Evolutionary conservation across 2,888 invertebrate species (phyloP).

Genomic region (Acrobasis consociella): DNA sequence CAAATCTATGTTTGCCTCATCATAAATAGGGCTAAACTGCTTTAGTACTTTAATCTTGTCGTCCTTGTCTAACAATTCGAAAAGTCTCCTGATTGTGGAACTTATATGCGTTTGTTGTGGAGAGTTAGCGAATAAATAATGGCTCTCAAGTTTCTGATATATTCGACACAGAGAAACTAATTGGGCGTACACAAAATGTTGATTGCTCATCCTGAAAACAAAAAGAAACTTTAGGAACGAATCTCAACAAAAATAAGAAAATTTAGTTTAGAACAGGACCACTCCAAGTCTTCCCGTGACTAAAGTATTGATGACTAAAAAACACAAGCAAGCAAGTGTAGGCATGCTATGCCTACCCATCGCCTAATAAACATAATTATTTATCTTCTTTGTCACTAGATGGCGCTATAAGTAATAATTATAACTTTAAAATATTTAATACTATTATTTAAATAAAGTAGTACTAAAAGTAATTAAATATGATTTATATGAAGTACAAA

Average conservation of each 20-base stretch:
- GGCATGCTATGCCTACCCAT: too few relatives aligned
- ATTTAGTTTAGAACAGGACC: too few relatives aligned
- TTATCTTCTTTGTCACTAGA: too few relatives aligned
- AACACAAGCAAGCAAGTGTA: too few relatives aligned
- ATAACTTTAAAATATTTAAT: too few relatives aligned
- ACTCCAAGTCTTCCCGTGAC: too few relatives aligned
- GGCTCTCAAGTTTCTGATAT: conserved; percentile 51
- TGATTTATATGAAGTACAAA: too few relatives aligned
- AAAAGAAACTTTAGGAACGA: conserved; percentile 2
- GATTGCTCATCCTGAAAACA: conserved; percentile 48
- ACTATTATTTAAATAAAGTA: too few relatives aligned
- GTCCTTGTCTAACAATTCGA: conserved; percentile 46
- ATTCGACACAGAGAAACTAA: conserved; percentile 51
- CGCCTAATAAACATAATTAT: too few relatives aligned
- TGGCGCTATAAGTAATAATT: too few relatives aligned
- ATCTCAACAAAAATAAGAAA: background rate
- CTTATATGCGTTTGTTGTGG: conserved; percentile 58
- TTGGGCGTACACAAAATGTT: conserved; percentile 47
- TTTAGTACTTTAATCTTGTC: conserved; percentile 53
- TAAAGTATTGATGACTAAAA: background rate
- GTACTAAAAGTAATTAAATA: too few relatives aligned
- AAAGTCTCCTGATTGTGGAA: conserved; percentile 50
- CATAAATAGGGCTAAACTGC: conserved; percentile 44
- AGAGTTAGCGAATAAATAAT: conserved; percentile 45
- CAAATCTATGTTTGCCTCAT: conserved; percentile 45